Percentiles rank a stretch among this genome's conserved stretches.
Evolutionary conservation across 2,888 invertebrate genomes (phyloP).

Genomic region (Drosophila incognita): DNA sequence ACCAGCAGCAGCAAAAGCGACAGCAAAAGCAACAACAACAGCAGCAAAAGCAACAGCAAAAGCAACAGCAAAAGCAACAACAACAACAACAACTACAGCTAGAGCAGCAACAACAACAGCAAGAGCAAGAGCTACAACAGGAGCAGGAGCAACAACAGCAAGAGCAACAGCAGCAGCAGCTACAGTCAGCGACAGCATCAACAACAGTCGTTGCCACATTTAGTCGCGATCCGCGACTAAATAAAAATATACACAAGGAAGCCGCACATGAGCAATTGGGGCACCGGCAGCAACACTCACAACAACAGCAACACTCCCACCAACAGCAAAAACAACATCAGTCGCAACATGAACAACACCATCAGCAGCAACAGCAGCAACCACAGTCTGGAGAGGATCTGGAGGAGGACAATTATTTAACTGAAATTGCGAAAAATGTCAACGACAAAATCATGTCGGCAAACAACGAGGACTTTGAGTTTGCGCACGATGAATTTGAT

Average conservation of each 20-base stretch:
- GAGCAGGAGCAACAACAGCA: constrained; percentile 7
- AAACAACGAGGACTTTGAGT: constrained; percentile 83
- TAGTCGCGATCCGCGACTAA: constrained; percentile 84
- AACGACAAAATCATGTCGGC: constrained; percentile 84
- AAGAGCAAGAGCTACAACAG: constrained; percentile 22
- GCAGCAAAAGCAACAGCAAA: neutral
- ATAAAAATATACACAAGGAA: constrained; percentile 81
- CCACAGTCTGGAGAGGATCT: constrained; percentile 43
- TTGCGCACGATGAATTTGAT: constrained; percentile 84
- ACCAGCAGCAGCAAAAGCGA: constrained; percentile 23
- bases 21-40: constrained; percentile 8
- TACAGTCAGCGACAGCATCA: constrained; percentile 14
- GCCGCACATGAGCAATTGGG: neutral
- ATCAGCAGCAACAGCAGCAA: neutral
- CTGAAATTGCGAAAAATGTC: constrained; percentile 84
- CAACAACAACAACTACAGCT: constrained; percentile 7
- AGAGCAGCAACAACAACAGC: constrained; percentile 57
- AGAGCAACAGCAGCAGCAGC: constrained; percentile 13
- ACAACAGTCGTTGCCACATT: constrained; percentile 44
- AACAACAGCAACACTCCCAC: constrained; percentile 38
- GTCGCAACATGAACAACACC: constrained; percentile 12
- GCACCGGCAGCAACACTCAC: constrained; percentile 43
- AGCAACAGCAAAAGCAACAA: constrained; percentile 2
- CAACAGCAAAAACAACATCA: constrained; percentile 17
- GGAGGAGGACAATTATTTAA: constrained; percentile 84